Percentiles rank a stretch among this genome's conserved stretches.
Conservation (phyloP, 1,140 invertebrate genomes). For the Atta texana region DNA sequence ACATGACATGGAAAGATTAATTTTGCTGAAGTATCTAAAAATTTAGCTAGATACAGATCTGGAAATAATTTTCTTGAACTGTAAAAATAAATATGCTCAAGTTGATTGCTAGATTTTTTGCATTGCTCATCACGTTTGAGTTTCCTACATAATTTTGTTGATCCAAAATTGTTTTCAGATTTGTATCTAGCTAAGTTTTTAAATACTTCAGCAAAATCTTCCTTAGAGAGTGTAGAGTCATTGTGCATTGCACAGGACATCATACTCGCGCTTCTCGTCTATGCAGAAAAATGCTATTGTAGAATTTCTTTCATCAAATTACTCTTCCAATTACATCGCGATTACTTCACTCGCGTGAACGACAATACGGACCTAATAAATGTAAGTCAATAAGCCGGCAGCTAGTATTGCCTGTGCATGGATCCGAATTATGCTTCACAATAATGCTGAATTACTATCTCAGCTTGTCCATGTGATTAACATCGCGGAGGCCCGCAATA, state of each 20-base stretch:
- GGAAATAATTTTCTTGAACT: too few species aligned
- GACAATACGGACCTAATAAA: conserved; percentile 41
- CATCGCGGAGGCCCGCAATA: conserved; percentile 70
- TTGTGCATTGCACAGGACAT: neutral
- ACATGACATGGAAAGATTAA: too few species aligned
- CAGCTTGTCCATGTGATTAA: conserved; percentile 70
- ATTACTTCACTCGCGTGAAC: conserved; percentile 36
- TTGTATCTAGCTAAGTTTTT: too few species aligned
- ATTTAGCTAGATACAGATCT: too few species aligned
- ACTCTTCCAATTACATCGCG: conserved; percentile 45
- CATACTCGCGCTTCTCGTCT: neutral
- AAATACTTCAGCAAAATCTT: too few species aligned
- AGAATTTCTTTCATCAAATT: conserved; percentile 25
- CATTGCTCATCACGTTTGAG: too few species aligned
- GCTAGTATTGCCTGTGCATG: conserved; percentile 39
- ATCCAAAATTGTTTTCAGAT: too few species aligned
- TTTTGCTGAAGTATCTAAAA: too few species aligned
- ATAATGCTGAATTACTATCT: conserved; percentile 64
- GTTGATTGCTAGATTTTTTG: too few species aligned
- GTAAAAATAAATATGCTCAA: too few species aligned
- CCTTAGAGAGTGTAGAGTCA: too few species aligned
- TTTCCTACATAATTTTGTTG: too few species aligned
- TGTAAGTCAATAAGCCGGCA: conserved; percentile 62
- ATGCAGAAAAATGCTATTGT: neutral
- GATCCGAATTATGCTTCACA: conserved; percentile 43